Conservation (phyloP, 2,888 invertebrate genomes). For the Aquatica leii region DNA sequence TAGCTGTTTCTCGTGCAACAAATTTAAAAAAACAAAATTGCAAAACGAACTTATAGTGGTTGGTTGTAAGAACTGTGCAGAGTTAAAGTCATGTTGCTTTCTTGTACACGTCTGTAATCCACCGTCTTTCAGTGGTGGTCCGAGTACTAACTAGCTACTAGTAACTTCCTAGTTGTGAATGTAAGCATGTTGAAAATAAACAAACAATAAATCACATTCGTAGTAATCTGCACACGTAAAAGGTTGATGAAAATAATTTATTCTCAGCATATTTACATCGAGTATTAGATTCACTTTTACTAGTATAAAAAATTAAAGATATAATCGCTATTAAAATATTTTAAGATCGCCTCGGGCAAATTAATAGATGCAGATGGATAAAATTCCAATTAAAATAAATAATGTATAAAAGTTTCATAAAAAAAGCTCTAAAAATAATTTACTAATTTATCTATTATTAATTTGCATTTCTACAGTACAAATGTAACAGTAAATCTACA, state of each 20-base stretch:
- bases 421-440: slow-evolving; percentile 6
- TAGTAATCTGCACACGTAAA: slow-evolving; percentile 3
- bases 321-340: slow-evolving; percentile 3
- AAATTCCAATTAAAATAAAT: slow-evolving; percentile 11
- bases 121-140: background rate
- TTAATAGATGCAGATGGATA: slow-evolving; percentile 3
- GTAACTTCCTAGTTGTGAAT: slow-evolving; percentile 11
- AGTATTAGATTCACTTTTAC: background rate
- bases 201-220: background rate
- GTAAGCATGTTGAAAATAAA: slow-evolving; percentile 1
- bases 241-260: background rate
- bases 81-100: no score
- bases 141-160: background rate
- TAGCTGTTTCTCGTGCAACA: no score
- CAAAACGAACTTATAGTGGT: no score
- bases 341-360: slow-evolving; percentile 3
- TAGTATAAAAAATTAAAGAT: background rate
- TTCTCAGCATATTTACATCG: background rate
- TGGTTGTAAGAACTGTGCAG: no score
- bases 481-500: slow-evolving; percentile 6
- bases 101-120: no score
- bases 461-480: background rate
- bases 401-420: background rate
- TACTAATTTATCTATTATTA: slow-evolving; percentile 11
- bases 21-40: no score